Evolutionary conservation across 2,797 vertebrate species (phyloP).

Genomic region (Balearica regulorum): DNA sequence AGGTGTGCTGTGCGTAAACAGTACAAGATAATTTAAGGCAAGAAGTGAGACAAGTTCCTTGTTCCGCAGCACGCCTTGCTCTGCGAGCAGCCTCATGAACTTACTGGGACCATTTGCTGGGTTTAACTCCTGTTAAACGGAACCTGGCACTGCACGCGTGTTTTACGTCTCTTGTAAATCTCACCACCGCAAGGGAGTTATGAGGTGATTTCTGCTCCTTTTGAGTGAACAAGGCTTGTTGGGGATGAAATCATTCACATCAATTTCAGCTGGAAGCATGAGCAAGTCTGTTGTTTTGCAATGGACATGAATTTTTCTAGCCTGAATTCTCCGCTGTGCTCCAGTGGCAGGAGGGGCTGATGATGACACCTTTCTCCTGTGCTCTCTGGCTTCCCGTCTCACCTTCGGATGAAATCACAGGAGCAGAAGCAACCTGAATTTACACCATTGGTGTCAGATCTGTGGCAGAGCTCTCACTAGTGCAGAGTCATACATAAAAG

Average conservation of each 20-base stretch:
- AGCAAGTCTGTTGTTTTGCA: neutral
- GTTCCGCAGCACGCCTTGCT: rapidly evolving
- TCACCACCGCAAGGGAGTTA: neutral
- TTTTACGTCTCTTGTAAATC: constrained; percentile 7
- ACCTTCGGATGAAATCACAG: neutral
- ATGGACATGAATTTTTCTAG: neutral
- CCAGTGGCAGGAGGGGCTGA: neutral
- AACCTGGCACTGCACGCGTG: rapidly evolving
- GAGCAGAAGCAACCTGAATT: neutral
- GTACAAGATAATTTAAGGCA: neutral
- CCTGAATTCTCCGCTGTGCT: neutral
- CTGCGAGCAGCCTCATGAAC: neutral
- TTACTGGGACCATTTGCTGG: neutral
- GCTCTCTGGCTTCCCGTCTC: neutral
- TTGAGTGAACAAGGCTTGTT: neutral
- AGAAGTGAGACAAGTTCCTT: neutral
- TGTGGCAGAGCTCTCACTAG: neutral
- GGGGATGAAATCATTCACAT: neutral
- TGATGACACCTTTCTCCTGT: neutral
- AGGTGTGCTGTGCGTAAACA: neutral
- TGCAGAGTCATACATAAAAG: neutral
- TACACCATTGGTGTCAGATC: neutral
- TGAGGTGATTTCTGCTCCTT: constrained; percentile 1
- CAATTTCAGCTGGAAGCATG: neutral
- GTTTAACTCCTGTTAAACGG: neutral